phyloP scores from a whole-genome alignment of 2,888 invertebrate genomes.

The Nowickia ferox region DNA sequence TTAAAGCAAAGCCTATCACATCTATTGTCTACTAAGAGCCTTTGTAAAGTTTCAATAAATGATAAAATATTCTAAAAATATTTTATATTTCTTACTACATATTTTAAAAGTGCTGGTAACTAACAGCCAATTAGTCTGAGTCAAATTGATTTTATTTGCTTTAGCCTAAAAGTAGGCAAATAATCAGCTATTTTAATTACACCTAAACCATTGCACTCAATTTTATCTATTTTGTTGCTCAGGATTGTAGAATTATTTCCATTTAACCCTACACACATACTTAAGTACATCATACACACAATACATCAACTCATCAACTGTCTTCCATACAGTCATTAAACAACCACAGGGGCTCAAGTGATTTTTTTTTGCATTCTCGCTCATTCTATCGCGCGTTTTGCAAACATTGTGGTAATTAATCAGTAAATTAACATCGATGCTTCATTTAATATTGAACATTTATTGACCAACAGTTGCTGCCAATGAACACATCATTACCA shows the following conservation, averaged over 20 bases:
- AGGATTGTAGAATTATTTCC: constrained; percentile 30
- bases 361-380: constrained; percentile 2
- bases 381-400: constrained; percentile 36
- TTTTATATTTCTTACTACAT: no score
- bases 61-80: no score
- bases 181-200: constrained; percentile 70
- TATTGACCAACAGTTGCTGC: constrained; percentile 73
- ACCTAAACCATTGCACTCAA: constrained; percentile 67
- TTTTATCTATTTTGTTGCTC: constrained; percentile 21
- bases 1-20: no score
- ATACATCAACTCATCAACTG: constrained; percentile 28
- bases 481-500: constrained; percentile 61
- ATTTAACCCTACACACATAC: constrained; percentile 37
- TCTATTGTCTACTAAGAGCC: no score
- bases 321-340: constrained; percentile 48
- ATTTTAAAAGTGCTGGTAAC: not conserved
- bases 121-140: constrained; percentile 36
- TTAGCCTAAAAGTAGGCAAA: constrained; percentile 76
- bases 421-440: constrained; percentile 83
- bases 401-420: constrained; percentile 81
- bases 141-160: constrained; percentile 14
- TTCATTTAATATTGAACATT: constrained; percentile 83
- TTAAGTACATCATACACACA: constrained; percentile 2
- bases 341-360: constrained; percentile 8
- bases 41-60: no score